phyloP scores from a whole-genome alignment of 2,888 invertebrate genomes.

The Drosophila ezoana region DNA sequence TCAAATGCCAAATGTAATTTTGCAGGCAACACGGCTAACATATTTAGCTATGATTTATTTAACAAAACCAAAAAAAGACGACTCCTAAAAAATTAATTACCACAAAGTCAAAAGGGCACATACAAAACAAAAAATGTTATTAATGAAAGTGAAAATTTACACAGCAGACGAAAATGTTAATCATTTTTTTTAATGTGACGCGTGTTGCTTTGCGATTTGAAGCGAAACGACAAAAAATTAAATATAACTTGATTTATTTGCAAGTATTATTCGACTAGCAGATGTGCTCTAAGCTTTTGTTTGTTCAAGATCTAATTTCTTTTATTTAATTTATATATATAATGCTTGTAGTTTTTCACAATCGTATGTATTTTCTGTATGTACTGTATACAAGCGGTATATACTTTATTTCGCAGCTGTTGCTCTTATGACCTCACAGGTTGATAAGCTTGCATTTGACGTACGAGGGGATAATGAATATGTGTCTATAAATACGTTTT shows the following conservation, averaged over 20 bases:
- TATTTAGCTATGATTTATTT: conserved; percentile 63
- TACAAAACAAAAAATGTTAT: conserved; percentile 31
- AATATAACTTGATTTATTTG: conserved; percentile 10
- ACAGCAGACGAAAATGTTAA: background rate
- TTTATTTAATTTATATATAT: background rate
- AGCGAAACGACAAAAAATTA: conserved; percentile 10
- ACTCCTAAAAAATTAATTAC: conserved; percentile 64
- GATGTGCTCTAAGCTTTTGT: background rate
- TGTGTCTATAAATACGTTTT: no score
- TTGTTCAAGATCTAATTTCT: background rate
- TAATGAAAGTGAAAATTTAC: conserved; percentile 74
- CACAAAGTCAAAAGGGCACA: conserved; percentile 39
- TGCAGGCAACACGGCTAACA: conserved; percentile 38
- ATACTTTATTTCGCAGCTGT: no score
- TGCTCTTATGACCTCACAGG: no score
- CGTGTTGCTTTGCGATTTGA: background rate
- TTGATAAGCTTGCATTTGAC: no score
- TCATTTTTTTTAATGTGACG: no score
- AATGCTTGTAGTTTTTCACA: no score
- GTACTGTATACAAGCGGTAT: no score
- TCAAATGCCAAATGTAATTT: conserved; percentile 62
- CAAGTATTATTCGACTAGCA: background rate
- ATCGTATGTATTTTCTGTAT: no score
- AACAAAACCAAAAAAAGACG: conserved; percentile 34
- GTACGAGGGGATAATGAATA: no score